These are phyloP conservation scores for Himalopsyche anomala DNA, from an alignment of 2,888 invertebrate genomes.

Conservation along the genomic window DNA sequence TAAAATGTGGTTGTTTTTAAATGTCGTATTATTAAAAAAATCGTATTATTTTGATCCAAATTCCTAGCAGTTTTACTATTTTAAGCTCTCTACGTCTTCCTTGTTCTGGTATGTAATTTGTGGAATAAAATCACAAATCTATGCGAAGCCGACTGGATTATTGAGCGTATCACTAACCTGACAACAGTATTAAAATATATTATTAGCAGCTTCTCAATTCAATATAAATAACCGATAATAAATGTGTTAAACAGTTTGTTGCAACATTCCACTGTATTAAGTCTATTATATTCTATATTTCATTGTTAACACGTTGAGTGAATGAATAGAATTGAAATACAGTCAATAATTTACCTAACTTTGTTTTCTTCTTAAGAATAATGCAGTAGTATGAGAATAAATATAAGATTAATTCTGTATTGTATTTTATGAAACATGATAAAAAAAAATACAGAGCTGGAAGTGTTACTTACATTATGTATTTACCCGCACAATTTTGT, in stretches of 20 bases:
- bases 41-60: no score
- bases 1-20: no score
- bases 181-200: background rate
- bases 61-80: no score
- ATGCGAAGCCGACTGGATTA: no score
- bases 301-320: background rate
- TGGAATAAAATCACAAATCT: background rate
- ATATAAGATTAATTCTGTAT: background rate
- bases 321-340: background rate
- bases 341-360: conserved; percentile 17
- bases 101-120: background rate
- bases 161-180: no score
- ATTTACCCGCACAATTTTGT: background rate
- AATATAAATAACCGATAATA: background rate
- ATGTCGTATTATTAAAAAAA: no score
- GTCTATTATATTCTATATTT: background rate
- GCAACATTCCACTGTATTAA: background rate
- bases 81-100: background rate
- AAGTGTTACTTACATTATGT: background rate
- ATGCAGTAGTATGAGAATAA: background rate
- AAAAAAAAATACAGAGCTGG: background rate
- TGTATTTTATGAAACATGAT: background rate
- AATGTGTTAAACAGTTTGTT: background rate
- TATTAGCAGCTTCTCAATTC: background rate
- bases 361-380: background rate